Percentiles rank a stretch among this genome's conserved stretches.
These are phyloP conservation scores for Caerostris darwini DNA, from an alignment of 1,140 invertebrate species.

Conservation along the genomic window DNA sequence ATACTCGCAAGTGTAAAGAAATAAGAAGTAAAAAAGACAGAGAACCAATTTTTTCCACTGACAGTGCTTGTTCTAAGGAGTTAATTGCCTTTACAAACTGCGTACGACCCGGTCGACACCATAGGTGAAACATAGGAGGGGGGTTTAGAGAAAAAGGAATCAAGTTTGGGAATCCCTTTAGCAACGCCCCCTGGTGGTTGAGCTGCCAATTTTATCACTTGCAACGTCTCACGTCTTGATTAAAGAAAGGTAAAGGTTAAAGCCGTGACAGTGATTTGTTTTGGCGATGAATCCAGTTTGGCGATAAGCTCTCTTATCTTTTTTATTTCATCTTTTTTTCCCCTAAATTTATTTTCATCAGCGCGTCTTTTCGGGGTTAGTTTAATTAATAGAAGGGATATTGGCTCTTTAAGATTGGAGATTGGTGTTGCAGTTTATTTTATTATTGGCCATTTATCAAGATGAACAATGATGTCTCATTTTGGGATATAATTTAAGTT, in stretches of 20 bases:
- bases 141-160: neutral
- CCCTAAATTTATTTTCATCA: constrained; percentile 41
- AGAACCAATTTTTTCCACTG: constrained; percentile 53
- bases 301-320: constrained; percentile 49
- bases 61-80: constrained; percentile 68
- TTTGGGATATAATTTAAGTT: too few species aligned
- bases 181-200: constrained; percentile 74
- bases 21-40: constrained; percentile 1
- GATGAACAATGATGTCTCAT: neutral
- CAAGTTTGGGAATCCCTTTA: constrained; percentile 67
- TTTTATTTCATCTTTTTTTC: constrained; percentile 55
- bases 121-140: constrained; percentile 41
- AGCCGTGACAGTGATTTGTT: constrained; percentile 69
- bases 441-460: neutral
- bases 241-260: constrained; percentile 77
- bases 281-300: constrained; percentile 72
- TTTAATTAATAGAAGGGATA: constrained; percentile 37
- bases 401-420: constrained; percentile 3
- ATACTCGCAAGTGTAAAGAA: neutral
- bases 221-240: constrained; percentile 75
- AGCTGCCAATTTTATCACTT: constrained; percentile 77
- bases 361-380: neutral
- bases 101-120: constrained; percentile 52
- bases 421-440: neutral
- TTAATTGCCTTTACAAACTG: constrained; percentile 76